Evolutionary conservation across 2,888 invertebrate genomes (phyloP).

Genomic region (Epirrhoe alternata): DNA sequence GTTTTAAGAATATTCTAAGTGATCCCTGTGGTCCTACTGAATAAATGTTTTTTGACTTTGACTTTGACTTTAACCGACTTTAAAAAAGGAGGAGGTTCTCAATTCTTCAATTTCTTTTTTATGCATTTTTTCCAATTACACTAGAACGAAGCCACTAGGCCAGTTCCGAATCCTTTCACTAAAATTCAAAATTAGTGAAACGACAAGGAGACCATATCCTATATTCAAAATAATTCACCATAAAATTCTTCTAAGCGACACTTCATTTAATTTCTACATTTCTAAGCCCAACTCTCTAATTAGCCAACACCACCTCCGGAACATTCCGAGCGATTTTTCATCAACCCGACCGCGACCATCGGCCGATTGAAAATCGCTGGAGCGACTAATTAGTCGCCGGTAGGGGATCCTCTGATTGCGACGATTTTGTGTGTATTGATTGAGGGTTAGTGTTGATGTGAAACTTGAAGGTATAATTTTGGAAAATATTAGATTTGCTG

Average conservation of each 20-base stretch:
- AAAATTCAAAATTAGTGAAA: too few relatives aligned
- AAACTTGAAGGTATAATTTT: not conserved
- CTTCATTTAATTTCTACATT: slow-evolving; percentile 1
- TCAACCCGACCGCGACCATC: slow-evolving; percentile 64
- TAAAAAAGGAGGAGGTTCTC: too few relatives aligned
- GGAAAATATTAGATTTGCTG: not conserved
- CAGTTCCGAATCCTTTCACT: too few relatives aligned
- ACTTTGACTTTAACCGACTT: too few relatives aligned
- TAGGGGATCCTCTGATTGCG: slow-evolving; percentile 71
- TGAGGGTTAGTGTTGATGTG: slow-evolving; percentile 16
- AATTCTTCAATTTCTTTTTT: too few relatives aligned
- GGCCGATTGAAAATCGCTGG: slow-evolving; percentile 71
- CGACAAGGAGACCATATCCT: too few relatives aligned
- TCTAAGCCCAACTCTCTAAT: slow-evolving; percentile 13
- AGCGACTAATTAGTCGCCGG: slow-evolving; percentile 78
- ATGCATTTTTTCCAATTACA: too few relatives aligned
- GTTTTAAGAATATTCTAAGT: too few relatives aligned
- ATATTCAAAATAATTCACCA: not conserved
- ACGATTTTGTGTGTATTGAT: slow-evolving; percentile 57
- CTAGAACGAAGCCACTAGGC: too few relatives aligned
- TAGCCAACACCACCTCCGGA: slow-evolving; percentile 53
- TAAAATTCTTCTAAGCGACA: not conserved
- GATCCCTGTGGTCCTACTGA: too few relatives aligned
- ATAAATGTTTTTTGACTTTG: too few relatives aligned
- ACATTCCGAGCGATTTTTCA: slow-evolving; percentile 69